Percentiles rank a stretch among this genome's conserved stretches.
phyloP scores from a whole-genome alignment of 2,888 invertebrate genomes.

The Coecobrya sp. region DNA sequence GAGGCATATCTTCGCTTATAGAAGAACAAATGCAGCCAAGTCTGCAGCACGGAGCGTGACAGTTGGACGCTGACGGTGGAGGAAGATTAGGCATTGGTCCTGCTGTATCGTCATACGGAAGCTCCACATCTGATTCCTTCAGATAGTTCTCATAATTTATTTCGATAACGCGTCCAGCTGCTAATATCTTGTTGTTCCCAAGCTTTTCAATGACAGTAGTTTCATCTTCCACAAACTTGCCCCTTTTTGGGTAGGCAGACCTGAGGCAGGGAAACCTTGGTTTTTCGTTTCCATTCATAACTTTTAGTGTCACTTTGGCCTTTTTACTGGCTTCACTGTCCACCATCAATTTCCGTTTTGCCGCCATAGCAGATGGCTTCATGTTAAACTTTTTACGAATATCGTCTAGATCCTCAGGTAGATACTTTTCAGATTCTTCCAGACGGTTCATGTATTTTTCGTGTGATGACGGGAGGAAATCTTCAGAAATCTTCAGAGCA shows the following conservation, averaged over 20 bases:
- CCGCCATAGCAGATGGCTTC: conserved; percentile 59
- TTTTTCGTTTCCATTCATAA: conserved; percentile 67
- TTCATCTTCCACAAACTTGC: conserved; percentile 82
- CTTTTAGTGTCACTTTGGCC: conserved; percentile 55
- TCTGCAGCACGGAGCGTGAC: conserved; percentile 82
- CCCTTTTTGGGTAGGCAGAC: conserved; percentile 79
- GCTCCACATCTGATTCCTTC: conserved; percentile 82
- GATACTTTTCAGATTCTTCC: conserved; percentile 71
- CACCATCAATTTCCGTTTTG: conserved; percentile 56
- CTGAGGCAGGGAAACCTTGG: conserved; percentile 72
- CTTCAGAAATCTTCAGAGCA: conserved; percentile 82
- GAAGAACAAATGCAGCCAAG: conserved; percentile 84
- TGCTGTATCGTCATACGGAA: conserved; percentile 80
- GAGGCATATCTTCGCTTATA: conserved; percentile 77
- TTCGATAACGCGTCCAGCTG: conserved; percentile 76
- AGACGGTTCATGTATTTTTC: conserved; percentile 74
- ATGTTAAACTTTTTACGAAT: conserved; percentile 71
- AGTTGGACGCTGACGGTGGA: conserved; percentile 72
- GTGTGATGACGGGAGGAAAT: conserved; percentile 78
- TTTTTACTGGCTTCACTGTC: conserved; percentile 37
- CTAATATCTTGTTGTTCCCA: conserved; percentile 75
- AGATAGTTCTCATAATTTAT: conserved; percentile 83
- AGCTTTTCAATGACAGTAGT: conserved; percentile 78
- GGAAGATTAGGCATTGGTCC: conserved; percentile 59
- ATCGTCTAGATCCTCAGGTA: conserved; percentile 62